Conservation (phyloP, 2,888 invertebrate species). For the Lasioglossum zephyrum region DNA sequence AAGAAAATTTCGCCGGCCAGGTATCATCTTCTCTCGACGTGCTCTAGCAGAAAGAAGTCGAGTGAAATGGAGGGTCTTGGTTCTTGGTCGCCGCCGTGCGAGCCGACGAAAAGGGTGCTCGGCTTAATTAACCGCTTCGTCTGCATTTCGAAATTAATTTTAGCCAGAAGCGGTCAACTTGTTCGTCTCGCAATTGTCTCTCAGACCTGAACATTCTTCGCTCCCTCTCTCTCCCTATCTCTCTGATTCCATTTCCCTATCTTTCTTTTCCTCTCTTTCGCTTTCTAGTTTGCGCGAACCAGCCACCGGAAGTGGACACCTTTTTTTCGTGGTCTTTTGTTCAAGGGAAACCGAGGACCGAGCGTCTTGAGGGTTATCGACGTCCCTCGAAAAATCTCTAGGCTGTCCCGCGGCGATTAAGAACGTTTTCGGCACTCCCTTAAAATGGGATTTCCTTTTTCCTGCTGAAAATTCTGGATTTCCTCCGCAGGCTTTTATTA, state of each 20-base stretch:
- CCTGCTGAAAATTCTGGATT: too few species aligned
- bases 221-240: neutral
- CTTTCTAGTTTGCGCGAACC: neutral
- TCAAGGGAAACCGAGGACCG: neutral
- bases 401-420: constrained; percentile 3
- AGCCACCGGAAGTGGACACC: constrained; percentile 1
- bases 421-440: neutral
- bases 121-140: constrained; percentile 70
- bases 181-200: neutral
- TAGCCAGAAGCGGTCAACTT: constrained; percentile 40
- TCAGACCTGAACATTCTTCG: neutral
- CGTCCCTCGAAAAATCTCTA: neutral
- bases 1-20: neutral
- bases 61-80: constrained; percentile 28
- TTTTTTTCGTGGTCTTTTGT: constrained; percentile 4
- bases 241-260: neutral
- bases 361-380: neutral
- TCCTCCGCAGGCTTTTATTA: too few species aligned
- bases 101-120: constrained; percentile 58
- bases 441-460: neutral
- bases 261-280: neutral
- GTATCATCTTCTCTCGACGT: neutral
- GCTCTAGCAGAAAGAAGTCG: neutral
- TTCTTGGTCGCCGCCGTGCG: constrained; percentile 37
- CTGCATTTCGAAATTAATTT: constrained; percentile 67